Evolutionary conservation across 2,113 vertebrate genomes (phyloP), one percentile per base, ranked within the genome.

Genomic region (Heptranchias perlo): DNA sequence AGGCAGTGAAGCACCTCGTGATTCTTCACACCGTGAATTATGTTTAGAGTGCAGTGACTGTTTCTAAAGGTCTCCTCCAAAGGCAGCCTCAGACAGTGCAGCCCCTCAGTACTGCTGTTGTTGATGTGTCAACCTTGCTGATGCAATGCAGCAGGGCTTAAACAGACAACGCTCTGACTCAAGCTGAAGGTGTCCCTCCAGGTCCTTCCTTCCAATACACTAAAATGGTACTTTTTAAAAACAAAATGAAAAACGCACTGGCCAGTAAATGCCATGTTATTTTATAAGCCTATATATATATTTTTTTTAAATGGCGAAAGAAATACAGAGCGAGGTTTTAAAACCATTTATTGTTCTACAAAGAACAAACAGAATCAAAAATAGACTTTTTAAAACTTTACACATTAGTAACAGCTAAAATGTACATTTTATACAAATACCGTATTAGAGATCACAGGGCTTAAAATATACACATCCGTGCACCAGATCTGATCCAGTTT

Each of bases 301-400:
- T n/a, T n/a, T n/a, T n/a, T n/a, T n/a, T n/a, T n/a, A 23, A 49
- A 89, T 16, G 21, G 21, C 25, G 6, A 67, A 28, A 67, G 21
- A 14, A 49, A 23, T 69, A 95, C 93, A 67, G 23, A 93, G 1
- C 8, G 58, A 67, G 93, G 93, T 67, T 95, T 94, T 95, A 31
- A 95, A 67, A 67, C 21, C 89, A 49, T 95, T 95, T 95, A 95
- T 95, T 67, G 93, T 95, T 67, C 62, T 95, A 65, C 28, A 95
- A 95, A 65, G 93, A 95, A 94, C 91, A 44, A 94, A 94, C 93
- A 95, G 86, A 89, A 95, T 95, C 93, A 95, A 95, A 95, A 95
- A 95, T 95, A 95, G 93, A 95, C 93, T 95, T 94, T 95, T 67
- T 49, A 67, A 94, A 95, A 67, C 64, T 95, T 95, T 95, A 65